These are phyloP conservation scores for Oryzias javanicus DNA, from an alignment of 2,113 vertebrate genomes.

Conservation along the genomic window DNA sequence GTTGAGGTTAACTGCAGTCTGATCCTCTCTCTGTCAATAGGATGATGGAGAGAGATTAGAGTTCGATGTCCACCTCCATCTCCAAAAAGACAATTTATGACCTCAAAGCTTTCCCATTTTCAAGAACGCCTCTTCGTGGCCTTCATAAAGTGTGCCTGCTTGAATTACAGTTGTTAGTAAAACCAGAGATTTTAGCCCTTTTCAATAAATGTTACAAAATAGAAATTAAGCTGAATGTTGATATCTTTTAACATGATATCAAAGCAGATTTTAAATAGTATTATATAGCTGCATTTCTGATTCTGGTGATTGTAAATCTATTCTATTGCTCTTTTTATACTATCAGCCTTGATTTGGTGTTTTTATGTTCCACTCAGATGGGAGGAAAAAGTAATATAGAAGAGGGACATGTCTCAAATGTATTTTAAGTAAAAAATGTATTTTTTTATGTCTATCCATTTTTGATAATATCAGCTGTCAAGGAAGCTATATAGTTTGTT, in stretches of 20 bases:
- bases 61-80: slow-evolving; percentile 59
- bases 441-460: too few relatives aligned
- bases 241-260: too few relatives aligned
- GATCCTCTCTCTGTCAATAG: slow-evolving; percentile 72
- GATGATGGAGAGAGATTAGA: slow-evolving; percentile 74
- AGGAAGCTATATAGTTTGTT: too few relatives aligned
- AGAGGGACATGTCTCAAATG: too few relatives aligned
- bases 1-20: slow-evolving; percentile 56
- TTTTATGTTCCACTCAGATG: slow-evolving; percentile 3
- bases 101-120: slow-evolving; percentile 51
- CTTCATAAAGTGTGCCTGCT: slow-evolving; percentile 15
- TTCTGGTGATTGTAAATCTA: slow-evolving; percentile 3
- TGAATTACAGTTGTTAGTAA: background rate
- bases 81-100: slow-evolving; percentile 63
- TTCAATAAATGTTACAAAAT: too few relatives aligned
- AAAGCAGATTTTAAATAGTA: background rate
- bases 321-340: slow-evolving; percentile 2
- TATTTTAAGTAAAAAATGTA: too few relatives aligned
- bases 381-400: background rate
- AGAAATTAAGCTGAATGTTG: too few relatives aligned
- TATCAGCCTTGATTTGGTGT: slow-evolving; percentile 3
- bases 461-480: too few relatives aligned
- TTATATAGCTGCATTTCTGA: background rate
- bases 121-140: slow-evolving; percentile 34
- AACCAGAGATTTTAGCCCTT: too few relatives aligned